phyloP scores from a whole-genome alignment of 2,797 vertebrate genomes.

The Channa striata region DNA sequence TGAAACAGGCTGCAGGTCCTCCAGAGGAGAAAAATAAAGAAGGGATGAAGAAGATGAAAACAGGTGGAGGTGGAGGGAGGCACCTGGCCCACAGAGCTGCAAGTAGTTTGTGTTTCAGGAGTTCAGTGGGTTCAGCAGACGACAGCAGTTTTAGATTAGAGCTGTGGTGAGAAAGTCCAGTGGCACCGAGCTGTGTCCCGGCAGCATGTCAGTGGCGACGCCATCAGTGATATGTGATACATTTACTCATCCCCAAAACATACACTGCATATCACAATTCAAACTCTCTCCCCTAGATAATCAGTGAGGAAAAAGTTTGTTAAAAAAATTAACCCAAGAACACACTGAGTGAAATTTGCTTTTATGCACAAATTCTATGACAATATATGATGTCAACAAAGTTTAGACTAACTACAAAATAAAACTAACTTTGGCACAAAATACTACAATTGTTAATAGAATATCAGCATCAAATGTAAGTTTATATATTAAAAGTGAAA shows the following conservation, averaged over 20 bases:
- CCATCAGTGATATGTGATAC: not conserved
- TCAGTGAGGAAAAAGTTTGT: too few species aligned
- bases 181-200: slow-evolving; percentile 13
- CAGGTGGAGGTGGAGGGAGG: not conserved
- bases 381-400: too few species aligned
- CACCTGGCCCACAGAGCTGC: not conserved
- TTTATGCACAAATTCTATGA: too few species aligned
- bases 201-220: slow-evolving; percentile 2
- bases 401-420: too few species aligned
- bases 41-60: not conserved
- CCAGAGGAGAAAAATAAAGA: not conserved
- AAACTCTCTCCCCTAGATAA: not conserved
- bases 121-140: slow-evolving; percentile 38
- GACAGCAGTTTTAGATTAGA: slow-evolving; percentile 32
- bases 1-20: slow-evolving; percentile 2
- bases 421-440: too few species aligned
- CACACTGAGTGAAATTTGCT: too few species aligned
- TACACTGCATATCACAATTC: not conserved
- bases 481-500: not conserved
- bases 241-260: not conserved
- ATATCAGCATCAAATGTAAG: not conserved
- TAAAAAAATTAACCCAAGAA: too few species aligned
- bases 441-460: too few species aligned
- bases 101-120: slow-evolving; percentile 18
- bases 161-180: slow-evolving; percentile 41